phyloP scores from a whole-genome alignment of 1,140 invertebrate species.

The Leptonema lineaticorne region DNA sequence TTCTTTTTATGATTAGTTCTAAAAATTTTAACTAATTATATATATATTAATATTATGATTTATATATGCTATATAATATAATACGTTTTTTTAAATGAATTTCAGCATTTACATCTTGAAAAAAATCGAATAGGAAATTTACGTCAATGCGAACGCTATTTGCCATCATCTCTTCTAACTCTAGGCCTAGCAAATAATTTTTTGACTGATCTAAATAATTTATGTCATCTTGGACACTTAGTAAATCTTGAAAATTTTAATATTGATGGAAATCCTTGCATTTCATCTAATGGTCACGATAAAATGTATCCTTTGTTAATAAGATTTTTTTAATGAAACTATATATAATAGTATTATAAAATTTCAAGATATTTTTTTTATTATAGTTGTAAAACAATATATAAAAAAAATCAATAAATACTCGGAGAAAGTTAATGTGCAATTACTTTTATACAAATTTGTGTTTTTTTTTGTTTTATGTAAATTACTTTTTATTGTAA shows the following conservation, averaged over 20 bases:
- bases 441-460: too few relatives aligned
- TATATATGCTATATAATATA: too few relatives aligned
- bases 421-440: too few relatives aligned
- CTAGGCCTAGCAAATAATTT: conserved; percentile 83
- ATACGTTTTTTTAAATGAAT: conserved; percentile 41
- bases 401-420: too few relatives aligned
- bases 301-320: conserved; percentile 72
- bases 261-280: conserved; percentile 84
- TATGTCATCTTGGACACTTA: conserved; percentile 77
- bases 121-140: conserved; percentile 83
- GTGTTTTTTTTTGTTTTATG: too few relatives aligned
- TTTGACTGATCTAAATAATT: conserved; percentile 83
- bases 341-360: conserved; percentile 5
- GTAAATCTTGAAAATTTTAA: conserved; percentile 76
- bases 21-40: too few relatives aligned
- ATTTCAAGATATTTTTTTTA: too few relatives aligned
- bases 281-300: conserved; percentile 64
- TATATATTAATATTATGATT: too few relatives aligned
- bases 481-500: too few relatives aligned
- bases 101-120: conserved; percentile 81
- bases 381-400: too few relatives aligned
- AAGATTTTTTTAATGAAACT: background rate
- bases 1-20: too few relatives aligned
- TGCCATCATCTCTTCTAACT: conserved; percentile 72
- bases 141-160: conserved; percentile 76